phyloP scores from a whole-genome alignment of 2,888 invertebrate species.

The Conus canariensis region DNA sequence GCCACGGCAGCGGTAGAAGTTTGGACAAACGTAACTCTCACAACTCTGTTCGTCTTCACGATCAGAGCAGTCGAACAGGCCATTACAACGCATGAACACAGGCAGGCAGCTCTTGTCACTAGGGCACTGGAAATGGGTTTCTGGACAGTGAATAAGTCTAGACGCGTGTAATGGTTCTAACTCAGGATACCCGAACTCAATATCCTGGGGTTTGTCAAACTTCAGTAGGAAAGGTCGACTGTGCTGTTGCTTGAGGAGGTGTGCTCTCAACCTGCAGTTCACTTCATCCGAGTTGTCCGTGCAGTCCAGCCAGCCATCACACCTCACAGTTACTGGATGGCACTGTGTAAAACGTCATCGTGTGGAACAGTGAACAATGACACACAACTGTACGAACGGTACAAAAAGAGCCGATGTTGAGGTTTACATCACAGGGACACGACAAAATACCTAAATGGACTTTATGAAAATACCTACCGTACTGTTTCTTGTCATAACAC shows the following conservation, averaged over 20 bases:
- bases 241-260: too few species aligned
- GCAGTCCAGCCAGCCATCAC: background rate
- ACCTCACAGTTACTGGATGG: background rate
- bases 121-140: background rate
- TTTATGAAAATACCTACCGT: too few species aligned
- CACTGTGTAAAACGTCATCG: background rate
- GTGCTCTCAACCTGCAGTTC: background rate
- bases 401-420: too few species aligned
- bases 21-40: background rate
- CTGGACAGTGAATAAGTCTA: background rate
- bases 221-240: background rate
- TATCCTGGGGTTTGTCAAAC: background rate
- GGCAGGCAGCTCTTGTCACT: background rate
- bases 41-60: background rate
- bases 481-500: too few species aligned
- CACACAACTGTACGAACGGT: too few species aligned
- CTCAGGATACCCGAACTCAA: background rate
- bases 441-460: too few species aligned
- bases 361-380: too few species aligned
- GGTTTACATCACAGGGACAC: too few species aligned
- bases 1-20: constrained; percentile 19
- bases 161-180: background rate
- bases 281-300: background rate
- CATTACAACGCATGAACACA: constrained; percentile 22
- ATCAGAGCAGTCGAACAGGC: background rate